Percentiles rank a stretch among this genome's conserved stretches.
These are phyloP conservation scores for Abrostola tripartita DNA, from an alignment of 2,888 invertebrate genomes.

Conservation along the genomic window DNA sequence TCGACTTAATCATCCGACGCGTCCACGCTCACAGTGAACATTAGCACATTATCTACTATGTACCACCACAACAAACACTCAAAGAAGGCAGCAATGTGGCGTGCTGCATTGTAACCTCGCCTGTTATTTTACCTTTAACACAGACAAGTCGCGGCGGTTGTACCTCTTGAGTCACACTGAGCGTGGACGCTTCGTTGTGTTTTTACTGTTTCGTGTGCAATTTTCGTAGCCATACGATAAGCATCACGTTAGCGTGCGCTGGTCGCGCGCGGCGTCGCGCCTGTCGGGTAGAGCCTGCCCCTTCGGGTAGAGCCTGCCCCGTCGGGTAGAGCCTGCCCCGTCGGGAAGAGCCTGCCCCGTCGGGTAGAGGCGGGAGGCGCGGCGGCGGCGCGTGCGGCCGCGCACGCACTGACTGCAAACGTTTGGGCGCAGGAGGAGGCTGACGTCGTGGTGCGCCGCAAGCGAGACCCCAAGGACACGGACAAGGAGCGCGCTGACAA, in stretches of 20 bases:
- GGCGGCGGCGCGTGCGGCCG: constrained; percentile 10
- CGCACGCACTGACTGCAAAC: constrained; percentile 35
- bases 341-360: not conserved
- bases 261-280: constrained; percentile 17
- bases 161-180: constrained; percentile 18
- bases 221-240: constrained; percentile 11
- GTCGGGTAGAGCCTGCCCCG: not conserved
- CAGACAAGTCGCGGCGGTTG: not conserved
- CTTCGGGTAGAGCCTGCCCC: constrained; percentile 8
- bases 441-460: constrained; percentile 87
- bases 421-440: constrained; percentile 90
- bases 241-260: constrained; percentile 5
- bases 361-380: constrained; percentile 14
- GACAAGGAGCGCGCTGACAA: constrained; percentile 61
- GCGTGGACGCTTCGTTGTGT: constrained; percentile 33
- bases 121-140: not conserved
- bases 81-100: too few relatives aligned
- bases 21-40: constrained; percentile 26
- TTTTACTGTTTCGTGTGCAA: constrained; percentile 42
- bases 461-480: constrained; percentile 77
- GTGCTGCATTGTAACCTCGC: too few relatives aligned
- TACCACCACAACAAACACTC: not conserved
- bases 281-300: constrained; percentile 3
- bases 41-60: not conserved
- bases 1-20: constrained; percentile 37